These are phyloP conservation scores for Neoascia interrupta DNA, from an alignment of 2,888 invertebrate species.

Conservation along the genomic window DNA sequence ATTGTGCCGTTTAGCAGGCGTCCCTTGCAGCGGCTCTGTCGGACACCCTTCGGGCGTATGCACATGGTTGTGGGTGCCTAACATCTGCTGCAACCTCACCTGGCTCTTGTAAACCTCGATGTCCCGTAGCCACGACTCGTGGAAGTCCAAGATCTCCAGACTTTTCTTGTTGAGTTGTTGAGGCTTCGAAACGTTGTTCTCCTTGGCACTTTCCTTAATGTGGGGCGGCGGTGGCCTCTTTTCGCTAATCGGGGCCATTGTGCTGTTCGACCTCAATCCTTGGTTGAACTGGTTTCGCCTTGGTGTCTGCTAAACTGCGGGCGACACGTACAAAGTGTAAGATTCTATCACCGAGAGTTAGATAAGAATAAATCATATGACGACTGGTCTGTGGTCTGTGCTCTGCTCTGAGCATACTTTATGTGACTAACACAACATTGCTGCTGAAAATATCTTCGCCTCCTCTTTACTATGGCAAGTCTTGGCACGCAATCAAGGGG, in stretches of 20 bases:
- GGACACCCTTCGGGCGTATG: conserved; percentile 70
- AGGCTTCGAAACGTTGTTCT: conserved; percentile 73
- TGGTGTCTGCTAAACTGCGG: conserved; percentile 54
- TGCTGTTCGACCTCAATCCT: conserved; percentile 45
- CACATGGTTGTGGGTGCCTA: conserved; percentile 73
- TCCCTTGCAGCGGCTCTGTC: not conserved
- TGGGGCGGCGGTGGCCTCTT: conserved; percentile 74
- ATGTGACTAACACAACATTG: conserved; percentile 54
- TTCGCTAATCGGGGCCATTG: conserved; percentile 78
- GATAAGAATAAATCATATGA: conserved; percentile 67
- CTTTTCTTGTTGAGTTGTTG: conserved; percentile 33
- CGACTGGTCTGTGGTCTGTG: conserved; percentile 31
- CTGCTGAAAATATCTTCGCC: conserved; percentile 50
- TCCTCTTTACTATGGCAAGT: conserved; percentile 44
- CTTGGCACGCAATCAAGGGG: conserved; percentile 60
- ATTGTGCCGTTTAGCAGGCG: conserved; percentile 39
- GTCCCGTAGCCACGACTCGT: conserved; percentile 79
- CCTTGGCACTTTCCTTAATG: conserved; percentile 73
- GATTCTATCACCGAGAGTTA: conserved; percentile 43
- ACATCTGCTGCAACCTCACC: conserved; percentile 73
- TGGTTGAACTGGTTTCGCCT: conserved; percentile 29
- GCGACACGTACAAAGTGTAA: conserved; percentile 30
- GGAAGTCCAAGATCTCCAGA: conserved; percentile 78
- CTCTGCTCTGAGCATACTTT: conserved; percentile 45
- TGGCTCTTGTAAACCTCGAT: conserved; percentile 77